A percentile compares a stretch with the other conserved stretches of the same genome.
These are phyloP conservation scores for Opisthocomus hoazin DNA, from an alignment of 2,113 vertebrate species.

Conservation along the genomic window DNA sequence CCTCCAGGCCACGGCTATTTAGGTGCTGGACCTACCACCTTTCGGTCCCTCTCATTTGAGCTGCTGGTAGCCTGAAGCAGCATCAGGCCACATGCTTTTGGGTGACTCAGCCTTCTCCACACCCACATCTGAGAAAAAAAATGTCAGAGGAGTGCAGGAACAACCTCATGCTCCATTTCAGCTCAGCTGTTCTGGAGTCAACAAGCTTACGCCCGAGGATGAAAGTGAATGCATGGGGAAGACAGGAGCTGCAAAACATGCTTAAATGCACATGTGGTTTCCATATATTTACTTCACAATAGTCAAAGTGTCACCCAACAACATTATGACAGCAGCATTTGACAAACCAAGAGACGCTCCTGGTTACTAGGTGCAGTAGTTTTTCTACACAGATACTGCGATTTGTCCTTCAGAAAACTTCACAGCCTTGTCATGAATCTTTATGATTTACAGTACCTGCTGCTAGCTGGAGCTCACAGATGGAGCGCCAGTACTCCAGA, in stretches of 20 bases:
- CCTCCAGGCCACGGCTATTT: background rate
- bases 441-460: slow-evolving; percentile 67
- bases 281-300: background rate
- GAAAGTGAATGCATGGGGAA: background rate
- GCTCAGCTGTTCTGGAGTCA: background rate
- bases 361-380: background rate
- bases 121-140: background rate
- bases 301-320: background rate
- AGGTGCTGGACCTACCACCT: fast-evolving
- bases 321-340: fast-evolving
- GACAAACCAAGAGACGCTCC: background rate
- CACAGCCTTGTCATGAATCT: slow-evolving; percentile 59
- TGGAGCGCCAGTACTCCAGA: slow-evolving; percentile 56
- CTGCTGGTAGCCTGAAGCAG: background rate
- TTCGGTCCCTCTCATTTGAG: background rate
- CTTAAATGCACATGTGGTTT: background rate
- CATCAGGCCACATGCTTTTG: fast-evolving
- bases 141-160: background rate
- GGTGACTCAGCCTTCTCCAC: background rate
- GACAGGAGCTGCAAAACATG: background rate
- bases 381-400: background rate
- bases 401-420: slow-evolving; percentile 64
- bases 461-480: slow-evolving; percentile 66
- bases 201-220: fast-evolving
- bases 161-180: background rate